phyloP scores from a whole-genome alignment of 2,797 vertebrate genomes.

The Acanthurus tractus region DNA sequence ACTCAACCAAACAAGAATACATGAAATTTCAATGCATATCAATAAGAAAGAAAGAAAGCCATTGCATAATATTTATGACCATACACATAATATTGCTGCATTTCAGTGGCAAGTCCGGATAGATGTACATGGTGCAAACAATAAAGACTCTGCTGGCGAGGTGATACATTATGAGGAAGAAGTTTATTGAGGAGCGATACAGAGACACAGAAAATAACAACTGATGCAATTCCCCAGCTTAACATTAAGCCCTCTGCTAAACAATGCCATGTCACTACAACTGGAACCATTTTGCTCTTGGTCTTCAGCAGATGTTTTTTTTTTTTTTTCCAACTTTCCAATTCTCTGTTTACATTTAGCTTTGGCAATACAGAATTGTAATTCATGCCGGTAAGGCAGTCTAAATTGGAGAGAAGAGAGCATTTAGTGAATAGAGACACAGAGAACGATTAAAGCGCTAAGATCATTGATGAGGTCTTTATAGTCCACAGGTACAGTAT shows the following conservation, averaged over 20 bases:
- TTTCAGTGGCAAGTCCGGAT: neutral
- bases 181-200: slow-evolving; percentile 85
- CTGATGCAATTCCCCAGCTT: slow-evolving; percentile 80
- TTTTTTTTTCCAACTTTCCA: slow-evolving; percentile 34
- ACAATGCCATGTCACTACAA: slow-evolving; percentile 66
- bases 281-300: slow-evolving; percentile 58
- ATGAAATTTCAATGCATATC: neutral
- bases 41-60: neutral
- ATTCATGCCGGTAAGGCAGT: slow-evolving; percentile 84
- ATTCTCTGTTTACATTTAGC: slow-evolving; percentile 80
- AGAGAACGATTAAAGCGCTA: slow-evolving; percentile 84
- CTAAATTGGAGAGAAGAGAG: slow-evolving; percentile 81
- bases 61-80: neutral
- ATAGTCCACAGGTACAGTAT: slow-evolving; percentile 81
- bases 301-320: slow-evolving; percentile 46
- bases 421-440: slow-evolving; percentile 81
- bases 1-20: neutral
- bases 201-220: slow-evolving; percentile 86
- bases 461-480: slow-evolving; percentile 80
- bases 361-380: slow-evolving; percentile 86
- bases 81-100: neutral
- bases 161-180: slow-evolving; percentile 75
- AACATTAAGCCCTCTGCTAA: slow-evolving; percentile 71
- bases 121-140: neutral
- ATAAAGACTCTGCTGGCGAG: slow-evolving; percentile 47